A percentile compares a stretch with the other conserved stretches of the same genome.
Evolutionary conservation across 2,888 invertebrate species (phyloP).

Genomic region (Liopterus haemorrhoidalis): DNA sequence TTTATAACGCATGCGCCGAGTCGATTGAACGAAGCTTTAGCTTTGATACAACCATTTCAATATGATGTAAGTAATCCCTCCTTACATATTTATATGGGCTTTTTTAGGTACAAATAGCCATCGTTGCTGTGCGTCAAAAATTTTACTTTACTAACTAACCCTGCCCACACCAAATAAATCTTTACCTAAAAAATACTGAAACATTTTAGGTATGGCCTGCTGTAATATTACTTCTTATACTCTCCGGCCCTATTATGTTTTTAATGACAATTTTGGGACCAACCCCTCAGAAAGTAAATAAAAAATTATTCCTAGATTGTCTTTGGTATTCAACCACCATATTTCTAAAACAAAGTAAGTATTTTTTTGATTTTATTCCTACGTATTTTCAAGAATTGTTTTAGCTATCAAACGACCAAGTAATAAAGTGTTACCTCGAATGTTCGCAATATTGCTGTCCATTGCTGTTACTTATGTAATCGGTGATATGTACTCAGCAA

Average conservation of each 20-base stretch:
- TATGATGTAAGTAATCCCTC: slow-evolving; percentile 52
- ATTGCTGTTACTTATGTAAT: slow-evolving; percentile 73
- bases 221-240: slow-evolving; percentile 56
- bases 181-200: background rate
- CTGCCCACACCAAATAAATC: background rate
- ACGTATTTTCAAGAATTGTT: slow-evolving; percentile 1
- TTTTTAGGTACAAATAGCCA: too few species aligned
- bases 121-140: background rate
- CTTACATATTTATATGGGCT: slow-evolving; percentile 11
- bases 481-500: slow-evolving; percentile 73
- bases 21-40: slow-evolving; percentile 65
- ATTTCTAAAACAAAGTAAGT: slow-evolving; percentile 65
- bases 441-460: slow-evolving; percentile 63
- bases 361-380: slow-evolving; percentile 10
- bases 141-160: slow-evolving; percentile 3
- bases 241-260: slow-evolving; percentile 66
- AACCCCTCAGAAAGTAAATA: too few species aligned
- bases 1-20: slow-evolving; percentile 71
- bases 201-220: slow-evolving; percentile 62
- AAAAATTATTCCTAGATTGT: slow-evolving; percentile 53
- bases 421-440: slow-evolving; percentile 59
- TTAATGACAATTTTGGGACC: too few species aligned
- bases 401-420: slow-evolving; percentile 56
- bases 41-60: slow-evolving; percentile 66
- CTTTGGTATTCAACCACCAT: slow-evolving; percentile 69